phyloP scores from a whole-genome alignment of 2,797 vertebrate species.

The Hemibagrus guttatus region DNA sequence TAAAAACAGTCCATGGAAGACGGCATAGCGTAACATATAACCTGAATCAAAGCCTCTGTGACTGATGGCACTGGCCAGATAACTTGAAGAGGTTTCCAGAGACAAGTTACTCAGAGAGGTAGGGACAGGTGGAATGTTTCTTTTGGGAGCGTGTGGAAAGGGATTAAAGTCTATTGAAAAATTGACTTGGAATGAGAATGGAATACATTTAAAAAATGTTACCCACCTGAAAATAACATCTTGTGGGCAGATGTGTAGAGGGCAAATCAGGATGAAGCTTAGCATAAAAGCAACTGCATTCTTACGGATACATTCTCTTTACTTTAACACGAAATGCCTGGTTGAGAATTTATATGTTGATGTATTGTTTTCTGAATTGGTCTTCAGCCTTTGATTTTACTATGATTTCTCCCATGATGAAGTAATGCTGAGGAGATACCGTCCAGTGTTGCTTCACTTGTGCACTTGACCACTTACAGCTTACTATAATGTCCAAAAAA shows the following conservation, averaged over 20 bases:
- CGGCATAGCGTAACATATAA: neutral
- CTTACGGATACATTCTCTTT: neutral
- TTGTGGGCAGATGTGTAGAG: constrained; percentile 26
- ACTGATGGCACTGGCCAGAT: neutral
- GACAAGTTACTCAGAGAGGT: constrained; percentile 8
- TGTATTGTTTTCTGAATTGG: neutral
- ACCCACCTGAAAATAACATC: constrained; percentile 1
- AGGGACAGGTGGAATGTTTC: constrained; percentile 48
- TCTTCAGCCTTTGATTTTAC: constrained; percentile 8
- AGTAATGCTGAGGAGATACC: neutral
- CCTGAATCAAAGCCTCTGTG: neutral
- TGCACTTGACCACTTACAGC: neutral
- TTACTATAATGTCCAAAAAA: neutral
- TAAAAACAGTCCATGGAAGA: neutral
- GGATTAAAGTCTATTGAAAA: constrained; percentile 8
- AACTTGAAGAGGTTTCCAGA: neutral
- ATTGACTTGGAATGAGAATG: neutral
- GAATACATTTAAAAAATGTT: neutral
- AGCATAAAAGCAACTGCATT: neutral
- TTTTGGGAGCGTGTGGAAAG: neutral
- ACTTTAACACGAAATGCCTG: neutral
- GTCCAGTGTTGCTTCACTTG: neutral
- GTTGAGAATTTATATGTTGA: neutral
- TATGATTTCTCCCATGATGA: neutral
- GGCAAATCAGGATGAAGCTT: constrained; percentile 13